Base-by-base conservation (phyloP, 2,888 invertebrate genomes). In the Anagyrus pseudococci region DNA sequence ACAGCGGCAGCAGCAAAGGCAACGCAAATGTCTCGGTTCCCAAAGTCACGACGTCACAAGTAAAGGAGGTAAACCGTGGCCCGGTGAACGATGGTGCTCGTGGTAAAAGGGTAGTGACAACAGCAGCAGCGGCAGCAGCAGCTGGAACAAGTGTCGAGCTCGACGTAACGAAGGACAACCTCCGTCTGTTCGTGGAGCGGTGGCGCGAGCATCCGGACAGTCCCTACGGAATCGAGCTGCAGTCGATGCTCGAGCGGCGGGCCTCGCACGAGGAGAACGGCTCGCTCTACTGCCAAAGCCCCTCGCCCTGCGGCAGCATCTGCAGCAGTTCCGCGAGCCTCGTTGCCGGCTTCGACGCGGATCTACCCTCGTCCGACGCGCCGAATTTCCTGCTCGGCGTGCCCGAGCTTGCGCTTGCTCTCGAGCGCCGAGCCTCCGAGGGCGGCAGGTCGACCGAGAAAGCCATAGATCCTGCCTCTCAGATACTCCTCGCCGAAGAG, bases 191-290 rank as follows among this genome's bases (percentile, higher is more conserved):
- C 82, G 93, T 94, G 54, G 93, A 93, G 75, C 85, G 94, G 61
- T 94, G 94, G 93, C 89, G 91, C 74, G 93, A 93, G 73, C 93
- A 93, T 78, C 93, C 93, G 0, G 91, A 93, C 81, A 93, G 93
- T 46, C 93, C 94, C 0, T 94, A 94, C 80, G 85, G 90, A 19
- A 90, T 93, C 76, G 93, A 93, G 75, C n/a, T n/a, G n/a, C 46
- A 54, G 50, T 43, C 46, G 15, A 47, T 56, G 17, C n/a, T 61
- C 6, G 64, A 65, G 25, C 49, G 61, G 0, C 49, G 33, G n/a
- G 17, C 17, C 20, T 37, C 61, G 22, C 61, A 46, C n/a, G n/a
- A n/a, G 25, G 58, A 60, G 60, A 59, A 55, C 7, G 56, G 33
- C 20, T 64, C 60, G 8, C 29, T 64, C 1, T 1, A 53, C 2